A percentile compares a stretch with the other conserved stretches of the same genome.
Conservation (phyloP, 2,888 invertebrate genomes). For the Alviniconcha strummeri region DNA sequence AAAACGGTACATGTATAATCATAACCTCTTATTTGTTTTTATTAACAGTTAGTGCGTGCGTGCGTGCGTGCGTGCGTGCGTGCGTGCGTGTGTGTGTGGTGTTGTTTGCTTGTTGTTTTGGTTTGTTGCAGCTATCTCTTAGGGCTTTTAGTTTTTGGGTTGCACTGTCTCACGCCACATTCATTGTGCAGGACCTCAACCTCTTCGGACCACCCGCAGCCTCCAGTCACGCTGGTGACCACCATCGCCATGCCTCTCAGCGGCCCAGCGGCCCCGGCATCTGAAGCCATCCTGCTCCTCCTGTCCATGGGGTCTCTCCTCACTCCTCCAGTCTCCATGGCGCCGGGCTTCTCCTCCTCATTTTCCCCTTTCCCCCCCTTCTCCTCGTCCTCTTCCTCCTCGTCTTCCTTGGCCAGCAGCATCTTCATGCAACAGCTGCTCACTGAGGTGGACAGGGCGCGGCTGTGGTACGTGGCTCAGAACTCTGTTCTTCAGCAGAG, state of each 20-base stretch:
- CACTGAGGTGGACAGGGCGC: constrained; percentile 3
- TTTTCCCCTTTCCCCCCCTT: too few species aligned
- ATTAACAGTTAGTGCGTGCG: background rate
- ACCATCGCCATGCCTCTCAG: background rate
- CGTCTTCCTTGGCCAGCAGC: background rate
- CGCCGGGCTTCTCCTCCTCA: too few species aligned
- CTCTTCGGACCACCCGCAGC: too few species aligned
- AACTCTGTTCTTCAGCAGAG: background rate
- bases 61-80: background rate
- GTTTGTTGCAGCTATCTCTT: background rate
- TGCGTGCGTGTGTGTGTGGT: background rate
- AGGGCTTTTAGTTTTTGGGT: background rate
- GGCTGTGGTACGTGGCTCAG: background rate
- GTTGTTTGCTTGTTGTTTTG: background rate
- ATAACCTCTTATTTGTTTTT: too few species aligned
- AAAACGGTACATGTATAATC: too few species aligned
- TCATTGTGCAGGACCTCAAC: too few species aligned
- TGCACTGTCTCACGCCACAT: background rate
- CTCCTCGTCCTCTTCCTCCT: background rate
- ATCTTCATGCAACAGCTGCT: background rate
- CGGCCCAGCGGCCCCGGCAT: background rate
- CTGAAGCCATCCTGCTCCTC: too few species aligned
- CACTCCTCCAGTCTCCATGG: too few species aligned
- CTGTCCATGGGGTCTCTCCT: too few species aligned
- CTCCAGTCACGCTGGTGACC: too few species aligned